A percentile compares a stretch with the other conserved stretches of the same genome.
These are phyloP conservation scores for Cuculus canorus DNA, from an alignment of 2,797 vertebrate genomes.

Conservation along the genomic window DNA sequence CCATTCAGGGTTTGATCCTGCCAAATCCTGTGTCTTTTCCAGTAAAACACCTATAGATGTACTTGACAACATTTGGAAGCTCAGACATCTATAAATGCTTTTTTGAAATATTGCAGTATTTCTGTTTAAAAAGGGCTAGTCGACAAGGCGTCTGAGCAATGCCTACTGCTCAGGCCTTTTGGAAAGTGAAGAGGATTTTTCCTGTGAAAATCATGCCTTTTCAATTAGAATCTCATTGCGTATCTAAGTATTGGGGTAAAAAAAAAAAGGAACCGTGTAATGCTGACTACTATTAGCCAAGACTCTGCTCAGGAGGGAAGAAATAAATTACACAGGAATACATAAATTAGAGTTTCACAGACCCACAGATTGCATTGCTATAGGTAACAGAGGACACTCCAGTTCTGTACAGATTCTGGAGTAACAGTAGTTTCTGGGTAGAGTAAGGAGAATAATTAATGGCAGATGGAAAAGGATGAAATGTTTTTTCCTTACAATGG, in stretches of 20 bases:
- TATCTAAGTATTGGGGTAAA: neutral
- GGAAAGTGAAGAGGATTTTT: neutral
- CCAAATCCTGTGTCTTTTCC: neutral
- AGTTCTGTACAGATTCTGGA: neutral
- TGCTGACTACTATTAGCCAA: neutral
- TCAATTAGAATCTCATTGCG: neutral
- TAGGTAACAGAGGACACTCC: neutral
- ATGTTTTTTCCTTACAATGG: neutral
- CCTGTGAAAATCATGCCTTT: neutral
- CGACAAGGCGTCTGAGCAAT: neutral
- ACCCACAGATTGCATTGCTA: neutral
- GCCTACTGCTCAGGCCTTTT: neutral
- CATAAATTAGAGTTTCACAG: neutral
- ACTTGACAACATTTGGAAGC: neutral
- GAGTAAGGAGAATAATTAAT: conserved; percentile 33
- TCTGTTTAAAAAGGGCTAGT: neutral
- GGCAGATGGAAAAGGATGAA: conserved; percentile 4
- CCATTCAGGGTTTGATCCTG: neutral
- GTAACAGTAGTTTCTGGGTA: neutral
- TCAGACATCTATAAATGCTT: neutral
- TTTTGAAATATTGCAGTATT: neutral
- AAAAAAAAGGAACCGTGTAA: neutral
- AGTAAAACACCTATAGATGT: neutral
- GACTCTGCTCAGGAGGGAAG: neutral
- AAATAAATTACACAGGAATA: neutral